A percentile compares a stretch with the other conserved stretches of the same genome.
phyloP scores from a whole-genome alignment of 2,888 invertebrate genomes.

The Pomacea canaliculata region DNA sequence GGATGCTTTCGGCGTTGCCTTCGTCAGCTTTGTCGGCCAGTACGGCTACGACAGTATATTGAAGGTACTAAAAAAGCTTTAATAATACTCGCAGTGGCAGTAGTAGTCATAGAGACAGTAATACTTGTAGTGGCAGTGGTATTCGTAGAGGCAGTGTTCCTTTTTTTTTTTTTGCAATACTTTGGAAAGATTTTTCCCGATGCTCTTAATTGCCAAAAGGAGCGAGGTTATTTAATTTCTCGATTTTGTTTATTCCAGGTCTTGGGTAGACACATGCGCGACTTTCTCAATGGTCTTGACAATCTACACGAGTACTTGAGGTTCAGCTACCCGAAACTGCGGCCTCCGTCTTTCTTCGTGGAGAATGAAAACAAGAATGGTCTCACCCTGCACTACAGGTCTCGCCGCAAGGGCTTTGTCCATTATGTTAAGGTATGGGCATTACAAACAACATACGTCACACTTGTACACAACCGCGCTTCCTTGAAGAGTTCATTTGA shows the following conservation, averaged over 20 bases:
- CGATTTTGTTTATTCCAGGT: background rate
- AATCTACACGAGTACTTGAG: constrained; percentile 97
- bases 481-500: background rate
- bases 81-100: too few species aligned
- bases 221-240: too few species aligned
- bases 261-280: constrained; percentile 89
- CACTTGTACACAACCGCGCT: background rate
- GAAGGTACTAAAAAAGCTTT: constrained; percentile 42
- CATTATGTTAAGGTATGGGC: constrained; percentile 86
- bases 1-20: constrained; percentile 94
- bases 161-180: too few species aligned
- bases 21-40: constrained; percentile 92
- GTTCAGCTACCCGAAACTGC: constrained; percentile 90
- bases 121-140: too few species aligned
- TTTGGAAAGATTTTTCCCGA: too few species aligned
- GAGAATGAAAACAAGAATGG: constrained; percentile 92
- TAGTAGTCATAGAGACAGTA: too few species aligned
- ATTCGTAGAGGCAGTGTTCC: too few species aligned
- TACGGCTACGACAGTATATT: constrained; percentile 86
- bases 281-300: constrained; percentile 93
- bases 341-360: constrained; percentile 96
- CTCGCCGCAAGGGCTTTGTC: constrained; percentile 92
- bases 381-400: constrained; percentile 84
- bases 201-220: too few species aligned
- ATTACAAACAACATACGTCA: background rate